phyloP scores from a whole-genome alignment of 2,888 invertebrate species.

The Ochlodes sylvanus region DNA sequence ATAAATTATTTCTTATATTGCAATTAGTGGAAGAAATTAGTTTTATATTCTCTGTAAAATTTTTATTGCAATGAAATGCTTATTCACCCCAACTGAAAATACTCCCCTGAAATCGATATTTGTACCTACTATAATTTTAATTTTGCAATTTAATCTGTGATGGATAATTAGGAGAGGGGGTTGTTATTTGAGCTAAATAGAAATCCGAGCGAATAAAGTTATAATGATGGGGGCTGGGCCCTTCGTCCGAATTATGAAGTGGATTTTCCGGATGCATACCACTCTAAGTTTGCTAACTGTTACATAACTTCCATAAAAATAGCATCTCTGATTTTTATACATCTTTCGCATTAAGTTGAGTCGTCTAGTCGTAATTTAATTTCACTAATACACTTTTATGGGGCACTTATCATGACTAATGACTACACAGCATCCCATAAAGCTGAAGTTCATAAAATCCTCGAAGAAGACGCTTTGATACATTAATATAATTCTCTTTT shows the following conservation, averaged over 20 bases:
- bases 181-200: conserved; percentile 29
- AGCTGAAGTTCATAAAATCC: conserved; percentile 31
- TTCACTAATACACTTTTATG: conserved; percentile 26
- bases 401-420: conserved; percentile 30
- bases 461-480: conserved; percentile 47
- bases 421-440: conserved; percentile 30
- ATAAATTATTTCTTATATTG: too few relatives aligned
- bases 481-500: conserved; percentile 67
- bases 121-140: neutral
- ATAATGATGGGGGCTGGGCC: conserved; percentile 28
- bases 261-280: neutral
- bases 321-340: neutral
- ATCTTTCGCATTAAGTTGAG: neutral
- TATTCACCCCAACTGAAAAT: neutral
- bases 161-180: conserved; percentile 26
- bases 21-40: too few relatives aligned
- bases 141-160: conserved; percentile 23
- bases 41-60: too few relatives aligned
- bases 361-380: conserved; percentile 23
- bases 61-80: too few relatives aligned
- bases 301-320: neutral
- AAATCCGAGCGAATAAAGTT: conserved; percentile 29
- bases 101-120: neutral
- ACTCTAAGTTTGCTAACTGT: too few relatives aligned
- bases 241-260: neutral